Evolutionary conservation across 2,113 vertebrate genomes (phyloP), one percentile per base, ranked within the genome.

Genomic region (Murina feae): DNA sequence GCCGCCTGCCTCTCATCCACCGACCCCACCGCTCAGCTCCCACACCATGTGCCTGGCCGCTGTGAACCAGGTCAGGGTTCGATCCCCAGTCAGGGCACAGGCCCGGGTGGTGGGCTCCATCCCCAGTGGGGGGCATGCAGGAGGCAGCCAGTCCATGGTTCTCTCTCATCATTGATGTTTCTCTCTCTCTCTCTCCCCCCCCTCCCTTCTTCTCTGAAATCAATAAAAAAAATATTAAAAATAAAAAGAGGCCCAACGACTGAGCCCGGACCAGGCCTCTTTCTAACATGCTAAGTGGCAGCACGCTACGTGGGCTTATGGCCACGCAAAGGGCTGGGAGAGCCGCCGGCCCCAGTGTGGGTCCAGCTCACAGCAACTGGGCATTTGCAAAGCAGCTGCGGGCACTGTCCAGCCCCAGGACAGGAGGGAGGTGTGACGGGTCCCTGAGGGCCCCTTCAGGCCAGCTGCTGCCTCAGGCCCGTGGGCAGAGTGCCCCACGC

Each of bases 381-480:
- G 87, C 47, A 63, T 30, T 58, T 87, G 12, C 39, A 39, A 53
- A 89, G 53, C 47, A 84, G 81, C 35, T 47, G 44, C 32, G 55
- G 25, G 6, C 35, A 53, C 42, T 1, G 0, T 30, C 68, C 0
- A 0, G n/a, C 39, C 78, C 88, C 28, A 9, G 21, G 5, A 66
- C 30, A 53, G 58, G 68, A 95, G 39, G 13, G 17, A 7, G 21
- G 44, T 11, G 32, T 39, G 55, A 30, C 91, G 71, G 92, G 91
- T 95, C 76, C 90, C 94, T 78, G 88, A 90, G 87, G 97, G 81
- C 91, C 58, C 47, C 63, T 78, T 94, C 66, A 88, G 82, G 89
- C 82, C 80, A 84, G 94, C 93, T 30, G 85, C 60, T 93, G 93
- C 49, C 25, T 84, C 55, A n/a, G 65, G 86, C 55, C 55, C 71